Evolutionary conservation across 2,797 vertebrate species (phyloP).

Genomic region (Pangasius djambal): DNA sequence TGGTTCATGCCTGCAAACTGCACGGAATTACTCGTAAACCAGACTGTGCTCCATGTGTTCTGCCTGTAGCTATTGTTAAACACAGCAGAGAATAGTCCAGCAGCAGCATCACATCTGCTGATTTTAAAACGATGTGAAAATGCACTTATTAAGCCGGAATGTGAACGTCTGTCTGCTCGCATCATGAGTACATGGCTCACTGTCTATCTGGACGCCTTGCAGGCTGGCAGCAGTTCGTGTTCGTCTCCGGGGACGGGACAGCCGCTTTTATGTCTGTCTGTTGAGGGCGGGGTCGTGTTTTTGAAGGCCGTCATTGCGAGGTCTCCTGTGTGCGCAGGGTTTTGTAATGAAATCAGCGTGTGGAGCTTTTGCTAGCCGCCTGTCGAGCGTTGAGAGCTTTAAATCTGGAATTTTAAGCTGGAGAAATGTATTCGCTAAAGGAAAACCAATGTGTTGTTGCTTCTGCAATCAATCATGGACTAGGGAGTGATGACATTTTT

Average conservation of each 20-base stretch:
- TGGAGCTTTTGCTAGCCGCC: slow-evolving; percentile 62
- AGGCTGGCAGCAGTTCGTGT: slow-evolving; percentile 37
- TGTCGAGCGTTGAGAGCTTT: slow-evolving; percentile 41
- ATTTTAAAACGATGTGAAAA: slow-evolving; percentile 55
- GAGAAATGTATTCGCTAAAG: slow-evolving; percentile 9
- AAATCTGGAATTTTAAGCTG: slow-evolving; percentile 50
- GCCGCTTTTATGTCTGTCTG: slow-evolving; percentile 61
- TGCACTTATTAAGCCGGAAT: slow-evolving; percentile 69
- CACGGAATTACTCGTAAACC: slow-evolving; percentile 46
- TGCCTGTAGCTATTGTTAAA: slow-evolving; percentile 52
- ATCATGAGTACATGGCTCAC: slow-evolving; percentile 64
- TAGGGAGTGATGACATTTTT: slow-evolving; percentile 21
- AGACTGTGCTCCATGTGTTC: slow-evolving; percentile 37
- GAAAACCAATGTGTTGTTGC: slow-evolving; percentile 21
- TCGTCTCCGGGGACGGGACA: slow-evolving; percentile 42
- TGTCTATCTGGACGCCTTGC: slow-evolving; percentile 64
- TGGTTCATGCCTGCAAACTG: slow-evolving; percentile 31
- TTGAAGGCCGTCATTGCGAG: slow-evolving; percentile 48
- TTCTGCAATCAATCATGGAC: slow-evolving; percentile 11
- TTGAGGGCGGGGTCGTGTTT: slow-evolving; percentile 57
- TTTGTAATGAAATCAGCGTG: slow-evolving; percentile 68
- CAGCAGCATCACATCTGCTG: slow-evolving; percentile 54
- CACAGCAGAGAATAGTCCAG: slow-evolving; percentile 32
- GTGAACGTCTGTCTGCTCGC: slow-evolving; percentile 72
- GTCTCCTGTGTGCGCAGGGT: slow-evolving; percentile 22